A percentile compares a stretch with the other conserved stretches of the same genome.
phyloP scores from a whole-genome alignment of 1,140 invertebrate species.

The Homalodisca vitripennis region DNA sequence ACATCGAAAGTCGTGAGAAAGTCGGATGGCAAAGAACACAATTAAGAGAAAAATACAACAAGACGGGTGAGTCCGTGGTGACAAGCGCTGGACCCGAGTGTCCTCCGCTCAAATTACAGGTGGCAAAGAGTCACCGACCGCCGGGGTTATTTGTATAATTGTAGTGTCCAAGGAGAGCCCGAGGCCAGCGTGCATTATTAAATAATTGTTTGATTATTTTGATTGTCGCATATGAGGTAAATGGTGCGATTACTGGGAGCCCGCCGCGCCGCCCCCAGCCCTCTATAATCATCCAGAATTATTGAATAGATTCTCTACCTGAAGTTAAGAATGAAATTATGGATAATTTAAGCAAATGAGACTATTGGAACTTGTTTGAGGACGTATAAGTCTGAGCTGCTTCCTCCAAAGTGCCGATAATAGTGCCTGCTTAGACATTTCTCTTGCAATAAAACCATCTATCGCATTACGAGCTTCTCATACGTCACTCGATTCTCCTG shows the following conservation, averaged over 20 bases:
- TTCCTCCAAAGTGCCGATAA: too few relatives aligned
- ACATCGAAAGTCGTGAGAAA: too few relatives aligned
- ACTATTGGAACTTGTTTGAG: constrained; percentile 18
- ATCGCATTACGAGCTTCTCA: too few relatives aligned
- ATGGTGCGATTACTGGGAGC: constrained; percentile 25
- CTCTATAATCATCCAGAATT: constrained; percentile 23
- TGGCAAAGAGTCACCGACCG: constrained; percentile 5
- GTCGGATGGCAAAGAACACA: too few relatives aligned
- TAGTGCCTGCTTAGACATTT: too few relatives aligned
- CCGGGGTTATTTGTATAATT: constrained; percentile 21
- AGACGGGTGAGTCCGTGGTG: too few relatives aligned
- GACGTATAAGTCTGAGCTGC: constrained; percentile 10
- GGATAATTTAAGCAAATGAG: constrained; percentile 27
- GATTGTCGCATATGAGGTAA: constrained; percentile 30
- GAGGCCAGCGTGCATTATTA: constrained; percentile 22
- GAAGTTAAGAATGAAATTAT: constrained; percentile 27
- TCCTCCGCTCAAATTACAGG: background rate
- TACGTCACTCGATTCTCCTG: too few relatives aligned
- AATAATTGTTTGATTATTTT: constrained; percentile 32
- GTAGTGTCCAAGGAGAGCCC: constrained; percentile 2
- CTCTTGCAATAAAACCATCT: too few relatives aligned
- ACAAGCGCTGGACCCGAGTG: too few relatives aligned
- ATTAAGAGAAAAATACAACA: too few relatives aligned
- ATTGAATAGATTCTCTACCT: constrained; percentile 23
- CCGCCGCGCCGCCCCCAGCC: background rate